phyloP scores from a whole-genome alignment of 2,113 vertebrate species.

The Podarcis cretensis region DNA sequence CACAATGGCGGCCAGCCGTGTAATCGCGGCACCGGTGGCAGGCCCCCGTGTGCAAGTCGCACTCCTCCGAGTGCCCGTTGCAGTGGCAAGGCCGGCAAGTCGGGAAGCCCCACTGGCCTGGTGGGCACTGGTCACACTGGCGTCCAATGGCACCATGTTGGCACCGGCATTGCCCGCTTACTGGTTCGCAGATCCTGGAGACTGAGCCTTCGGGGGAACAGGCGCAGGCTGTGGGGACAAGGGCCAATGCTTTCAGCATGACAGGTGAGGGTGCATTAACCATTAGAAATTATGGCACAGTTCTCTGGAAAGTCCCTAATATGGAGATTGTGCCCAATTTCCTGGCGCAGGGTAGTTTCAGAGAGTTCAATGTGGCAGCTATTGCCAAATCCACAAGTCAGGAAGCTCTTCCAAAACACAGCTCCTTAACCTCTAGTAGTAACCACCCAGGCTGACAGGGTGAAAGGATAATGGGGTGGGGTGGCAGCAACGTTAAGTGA shows the following conservation, averaged over 20 bases:
- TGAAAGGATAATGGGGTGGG: too few relatives aligned
- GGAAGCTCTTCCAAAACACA: neutral
- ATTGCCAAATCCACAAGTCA: neutral
- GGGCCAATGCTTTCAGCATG: neutral
- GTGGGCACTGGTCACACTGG: constrained; percentile 77
- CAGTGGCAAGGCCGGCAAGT: constrained; percentile 82
- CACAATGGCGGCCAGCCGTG: constrained; percentile 76
- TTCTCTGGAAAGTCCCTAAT: neutral
- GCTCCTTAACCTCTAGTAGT: neutral
- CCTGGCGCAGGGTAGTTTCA: neutral
- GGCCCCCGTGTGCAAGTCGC: constrained; percentile 73
- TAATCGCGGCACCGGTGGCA: constrained; percentile 76
- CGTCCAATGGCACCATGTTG: constrained; percentile 68
- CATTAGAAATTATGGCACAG: neutral
- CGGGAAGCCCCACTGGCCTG: constrained; percentile 83
- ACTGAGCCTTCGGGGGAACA: constrained; percentile 81
- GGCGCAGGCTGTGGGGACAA: constrained; percentile 74
- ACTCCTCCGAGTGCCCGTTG: constrained; percentile 79
- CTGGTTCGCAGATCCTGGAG: constrained; percentile 78
- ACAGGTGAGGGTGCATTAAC: neutral
- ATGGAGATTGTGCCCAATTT: neutral
- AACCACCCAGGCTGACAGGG: too few relatives aligned
- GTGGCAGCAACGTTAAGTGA: too few relatives aligned
- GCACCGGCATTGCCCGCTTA: constrained; percentile 84
- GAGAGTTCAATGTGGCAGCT: neutral